phyloP scores from a whole-genome alignment of 2,888 invertebrate species.

The Limenitis camilla region DNA sequence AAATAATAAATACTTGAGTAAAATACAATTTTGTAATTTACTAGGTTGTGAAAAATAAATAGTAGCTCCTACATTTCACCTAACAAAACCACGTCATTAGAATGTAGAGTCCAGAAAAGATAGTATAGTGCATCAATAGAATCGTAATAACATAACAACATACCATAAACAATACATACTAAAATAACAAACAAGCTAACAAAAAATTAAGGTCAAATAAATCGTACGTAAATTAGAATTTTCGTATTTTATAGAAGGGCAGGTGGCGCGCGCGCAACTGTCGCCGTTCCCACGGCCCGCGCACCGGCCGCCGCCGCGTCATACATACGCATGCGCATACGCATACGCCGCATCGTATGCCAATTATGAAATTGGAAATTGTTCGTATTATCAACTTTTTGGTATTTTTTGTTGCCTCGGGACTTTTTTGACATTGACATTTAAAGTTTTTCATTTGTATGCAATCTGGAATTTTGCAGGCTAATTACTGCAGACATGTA shows the following conservation, averaged over 20 bases:
- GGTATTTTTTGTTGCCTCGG: slow-evolving; percentile 4
- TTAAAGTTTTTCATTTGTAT: background rate
- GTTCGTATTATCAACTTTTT: slow-evolving; percentile 19
- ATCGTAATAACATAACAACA: background rate
- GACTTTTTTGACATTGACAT: slow-evolving; percentile 4
- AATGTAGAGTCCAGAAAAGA: no score
- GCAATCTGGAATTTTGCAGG: background rate
- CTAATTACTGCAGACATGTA: background rate
- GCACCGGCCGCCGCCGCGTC: slow-evolving; percentile 56
- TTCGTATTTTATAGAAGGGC: slow-evolving; percentile 63
- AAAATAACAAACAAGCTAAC: slow-evolving; percentile 21
- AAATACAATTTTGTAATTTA: no score
- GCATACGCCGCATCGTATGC: slow-evolving; percentile 39
- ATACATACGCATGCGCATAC: slow-evolving; percentile 5
- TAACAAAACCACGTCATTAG: no score
- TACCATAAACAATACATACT: slow-evolving; percentile 2
- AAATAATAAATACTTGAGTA: no score
- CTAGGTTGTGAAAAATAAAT: no score
- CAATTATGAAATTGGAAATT: slow-evolving; percentile 53
- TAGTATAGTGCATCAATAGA: no score
- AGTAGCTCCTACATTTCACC: no score
- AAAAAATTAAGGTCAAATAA: slow-evolving; percentile 53
- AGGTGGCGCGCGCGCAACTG: slow-evolving; percentile 61
- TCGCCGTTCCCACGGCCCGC: slow-evolving; percentile 67
- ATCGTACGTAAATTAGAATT: slow-evolving; percentile 60